These are phyloP conservation scores for Noctua janthe DNA, from an alignment of 2,888 invertebrate species.

Conservation along the genomic window DNA sequence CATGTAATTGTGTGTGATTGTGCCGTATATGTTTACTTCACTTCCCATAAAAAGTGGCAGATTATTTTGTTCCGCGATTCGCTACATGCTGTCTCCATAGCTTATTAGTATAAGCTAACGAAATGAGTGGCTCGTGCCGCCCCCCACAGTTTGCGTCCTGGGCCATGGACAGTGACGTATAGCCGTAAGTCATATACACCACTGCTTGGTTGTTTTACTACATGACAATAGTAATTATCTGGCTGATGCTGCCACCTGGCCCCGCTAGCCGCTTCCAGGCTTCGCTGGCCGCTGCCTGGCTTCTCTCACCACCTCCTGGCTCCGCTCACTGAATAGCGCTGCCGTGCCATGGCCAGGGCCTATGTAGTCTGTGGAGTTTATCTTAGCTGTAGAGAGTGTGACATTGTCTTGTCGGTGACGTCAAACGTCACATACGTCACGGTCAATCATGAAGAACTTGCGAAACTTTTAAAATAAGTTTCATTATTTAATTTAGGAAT, in stretches of 20 bases:
- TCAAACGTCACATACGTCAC: not conserved
- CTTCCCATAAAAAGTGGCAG: too few species aligned
- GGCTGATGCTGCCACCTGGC: too few species aligned
- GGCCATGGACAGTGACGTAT: too few species aligned
- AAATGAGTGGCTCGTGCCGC: too few species aligned
- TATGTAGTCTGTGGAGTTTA: not conserved
- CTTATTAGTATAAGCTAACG: too few species aligned
- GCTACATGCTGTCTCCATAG: too few species aligned
- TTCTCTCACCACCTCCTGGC: not conserved
- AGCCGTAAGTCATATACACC: not conserved
- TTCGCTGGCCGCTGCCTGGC: too few species aligned
- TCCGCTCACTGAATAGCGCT: not conserved
- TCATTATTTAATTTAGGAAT: not conserved
- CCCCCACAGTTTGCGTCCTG: too few species aligned
- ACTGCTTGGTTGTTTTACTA: not conserved
- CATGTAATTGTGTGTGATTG: too few species aligned
- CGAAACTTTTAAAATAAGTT: conserved; percentile 4
- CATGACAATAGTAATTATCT: not conserved
- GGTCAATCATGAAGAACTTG: not conserved
- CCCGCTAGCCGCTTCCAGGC: too few species aligned
- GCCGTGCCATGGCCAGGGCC: not conserved
- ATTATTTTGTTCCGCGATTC: too few species aligned
- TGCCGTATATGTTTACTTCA: too few species aligned
- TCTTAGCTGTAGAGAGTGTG: not conserved
- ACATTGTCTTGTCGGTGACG: not conserved